Percentiles rank a stretch among this genome's conserved stretches.
phyloP scores from a whole-genome alignment of 2,113 vertebrate genomes.

The Triplophysa siluroides region DNA sequence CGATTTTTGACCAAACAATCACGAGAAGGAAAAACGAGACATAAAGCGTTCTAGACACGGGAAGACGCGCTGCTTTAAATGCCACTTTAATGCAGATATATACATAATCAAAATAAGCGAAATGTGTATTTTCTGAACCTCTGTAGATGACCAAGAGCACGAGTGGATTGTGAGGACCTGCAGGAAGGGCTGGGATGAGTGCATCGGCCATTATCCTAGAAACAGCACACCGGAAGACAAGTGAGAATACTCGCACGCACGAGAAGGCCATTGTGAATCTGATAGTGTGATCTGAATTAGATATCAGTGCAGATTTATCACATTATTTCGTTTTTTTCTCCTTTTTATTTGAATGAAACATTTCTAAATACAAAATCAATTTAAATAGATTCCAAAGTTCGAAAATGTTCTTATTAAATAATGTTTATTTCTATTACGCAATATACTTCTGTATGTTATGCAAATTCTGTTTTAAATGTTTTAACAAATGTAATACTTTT shows the following conservation, averaged over 20 bases:
- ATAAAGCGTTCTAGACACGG: neutral
- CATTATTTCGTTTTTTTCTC: neutral
- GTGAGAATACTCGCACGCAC: neutral
- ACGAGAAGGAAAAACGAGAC: neutral
- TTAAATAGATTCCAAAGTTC: too few species aligned
- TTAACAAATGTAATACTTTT: too few species aligned
- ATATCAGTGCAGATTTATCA: neutral
- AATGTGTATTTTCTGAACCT: constrained; percentile 21
- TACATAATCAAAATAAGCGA: neutral
- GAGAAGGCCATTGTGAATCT: neutral
- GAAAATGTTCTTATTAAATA: too few species aligned
- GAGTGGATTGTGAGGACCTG: constrained; percentile 87
- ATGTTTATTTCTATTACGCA: too few species aligned
- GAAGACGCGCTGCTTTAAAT: neutral
- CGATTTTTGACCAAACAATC: constrained; percentile 39
- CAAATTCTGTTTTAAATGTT: too few species aligned
- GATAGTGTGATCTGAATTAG: neutral
- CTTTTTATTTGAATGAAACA: neutral
- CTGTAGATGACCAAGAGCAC: constrained; percentile 84
- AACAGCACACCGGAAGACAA: constrained; percentile 11
- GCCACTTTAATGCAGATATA: too few species aligned
- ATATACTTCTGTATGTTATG: too few species aligned
- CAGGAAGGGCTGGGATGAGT: constrained; percentile 78
- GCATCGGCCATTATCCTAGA: constrained; percentile 44
- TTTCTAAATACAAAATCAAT: neutral